Evolutionary conservation across 2,888 invertebrate genomes (phyloP), one percentile per base, ranked within the genome.

Genomic region (Dolomedes plantarius): DNA sequence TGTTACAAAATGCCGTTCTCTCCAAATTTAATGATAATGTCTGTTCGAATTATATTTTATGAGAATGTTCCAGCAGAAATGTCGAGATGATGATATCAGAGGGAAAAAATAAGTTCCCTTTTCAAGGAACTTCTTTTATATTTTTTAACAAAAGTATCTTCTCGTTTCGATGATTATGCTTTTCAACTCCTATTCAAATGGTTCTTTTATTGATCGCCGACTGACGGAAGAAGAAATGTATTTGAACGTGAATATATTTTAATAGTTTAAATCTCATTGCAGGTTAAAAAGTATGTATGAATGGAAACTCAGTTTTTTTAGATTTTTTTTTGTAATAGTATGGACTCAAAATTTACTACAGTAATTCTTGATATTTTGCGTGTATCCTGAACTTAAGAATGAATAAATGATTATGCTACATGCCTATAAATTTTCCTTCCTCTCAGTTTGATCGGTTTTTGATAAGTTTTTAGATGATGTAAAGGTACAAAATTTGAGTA

Each of bases 121-220:
- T 36, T 11, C 46, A 16, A 9, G 46, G 16, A 16, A 16, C 2
- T 16, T 11, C 16, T 16, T 16, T 13, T 46, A 16, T 16, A 1
- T 13, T 46, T 46, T 36, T 36, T 7, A 36, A 36, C 36, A 36
- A 36, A 46, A 46, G 6, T 46, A 46, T 16, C 41, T 16, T 16
- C 16, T 46, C 41, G 2, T 46, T 16, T 46, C 41, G 6, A 2
- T 46, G 41, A 46, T 46, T 46, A 46, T 46, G 41, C 41, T 46
- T 46, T 46, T 13, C 41, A 46, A 46, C 41, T 46, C 46, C 46
- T 46, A 46, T 46, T 46, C 41, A 46, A 46, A 46, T 46, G 41
- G 16, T 46, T 46, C 16, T 36, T 46, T 46, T 16, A 46, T 46
- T 46, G 41, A 46, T 46, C 41, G 9, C 9, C 16, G 6, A 16